Evolutionary conservation across 1,140 invertebrate genomes (phyloP).

Genomic region (Drosophila willistoni): DNA sequence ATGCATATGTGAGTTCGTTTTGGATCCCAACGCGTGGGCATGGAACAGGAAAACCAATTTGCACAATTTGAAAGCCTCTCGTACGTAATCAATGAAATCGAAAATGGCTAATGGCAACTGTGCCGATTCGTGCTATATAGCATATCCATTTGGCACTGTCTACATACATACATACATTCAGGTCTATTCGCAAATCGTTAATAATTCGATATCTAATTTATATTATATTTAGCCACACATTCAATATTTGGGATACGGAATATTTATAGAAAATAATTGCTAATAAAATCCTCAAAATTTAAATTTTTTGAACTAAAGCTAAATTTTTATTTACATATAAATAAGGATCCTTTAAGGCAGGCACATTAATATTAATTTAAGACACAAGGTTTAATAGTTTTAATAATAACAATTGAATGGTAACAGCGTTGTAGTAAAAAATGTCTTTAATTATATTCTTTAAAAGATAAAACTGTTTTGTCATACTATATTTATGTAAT

Average conservation of each 20-base stretch:
- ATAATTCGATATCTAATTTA: conserved; percentile 30
- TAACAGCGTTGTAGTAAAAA: too few relatives aligned
- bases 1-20: background rate
- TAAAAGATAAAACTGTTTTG: too few relatives aligned
- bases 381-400: too few relatives aligned
- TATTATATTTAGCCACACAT: background rate
- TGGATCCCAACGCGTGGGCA: conserved; percentile 46
- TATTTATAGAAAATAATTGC: too few relatives aligned
- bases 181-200: conserved; percentile 28
- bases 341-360: too few relatives aligned
- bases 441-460: too few relatives aligned
- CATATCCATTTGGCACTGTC: background rate
- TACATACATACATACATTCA: conserved; percentile 15
- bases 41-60: conserved; percentile 28
- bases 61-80: conserved; percentile 34
- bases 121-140: background rate
- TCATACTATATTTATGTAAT: too few relatives aligned
- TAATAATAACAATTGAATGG: too few relatives aligned
- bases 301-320: too few relatives aligned
- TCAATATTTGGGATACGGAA: background rate
- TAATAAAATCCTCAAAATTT: too few relatives aligned
- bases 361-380: too few relatives aligned
- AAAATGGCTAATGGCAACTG: background rate
- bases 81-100: conserved; percentile 35
- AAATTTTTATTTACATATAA: too few relatives aligned